Evolutionary conservation across 2,113 vertebrate genomes (phyloP).

Genomic region (Cercopithecus mona): DNA sequence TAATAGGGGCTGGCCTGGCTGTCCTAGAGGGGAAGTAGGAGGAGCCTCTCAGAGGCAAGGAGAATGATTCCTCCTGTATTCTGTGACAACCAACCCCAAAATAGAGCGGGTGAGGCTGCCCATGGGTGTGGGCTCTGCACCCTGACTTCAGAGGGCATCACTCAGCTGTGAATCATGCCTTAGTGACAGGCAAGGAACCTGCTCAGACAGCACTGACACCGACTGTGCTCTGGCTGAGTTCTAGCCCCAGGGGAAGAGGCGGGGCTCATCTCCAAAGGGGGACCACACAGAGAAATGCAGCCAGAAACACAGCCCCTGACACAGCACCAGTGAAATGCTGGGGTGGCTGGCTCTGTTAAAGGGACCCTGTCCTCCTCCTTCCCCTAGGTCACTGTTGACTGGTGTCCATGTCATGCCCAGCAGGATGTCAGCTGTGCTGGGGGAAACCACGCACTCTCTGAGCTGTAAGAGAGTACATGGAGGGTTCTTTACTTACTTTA

Average conservation of each 20-base stretch:
- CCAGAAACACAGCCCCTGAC: accelerated
- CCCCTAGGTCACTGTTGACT: neutral
- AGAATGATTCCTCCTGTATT: neutral
- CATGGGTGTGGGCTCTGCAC: neutral
- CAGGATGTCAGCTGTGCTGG: neutral
- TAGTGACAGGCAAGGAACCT: neutral
- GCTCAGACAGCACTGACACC: neutral
- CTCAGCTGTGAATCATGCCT: neutral
- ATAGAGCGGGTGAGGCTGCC: neutral
- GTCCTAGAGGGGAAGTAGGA: neutral
- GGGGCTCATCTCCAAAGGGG: neutral
- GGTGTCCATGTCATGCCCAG: neutral
- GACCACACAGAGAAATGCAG: neutral
- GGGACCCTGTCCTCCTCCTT: neutral
- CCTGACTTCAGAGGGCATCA: neutral
- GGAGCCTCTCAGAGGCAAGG: neutral
- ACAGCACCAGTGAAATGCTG: neutral
- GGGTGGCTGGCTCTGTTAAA: neutral
- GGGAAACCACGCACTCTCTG: neutral
- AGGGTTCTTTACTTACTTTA: neutral
- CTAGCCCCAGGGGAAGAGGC: neutral
- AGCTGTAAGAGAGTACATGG: neutral
- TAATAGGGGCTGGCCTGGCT: neutral
- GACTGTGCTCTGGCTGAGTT: neutral
- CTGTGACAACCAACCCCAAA: conserved; percentile 47